phyloP scores from a whole-genome alignment of 1,140 invertebrate genomes.

The Musca vetustissima region DNA sequence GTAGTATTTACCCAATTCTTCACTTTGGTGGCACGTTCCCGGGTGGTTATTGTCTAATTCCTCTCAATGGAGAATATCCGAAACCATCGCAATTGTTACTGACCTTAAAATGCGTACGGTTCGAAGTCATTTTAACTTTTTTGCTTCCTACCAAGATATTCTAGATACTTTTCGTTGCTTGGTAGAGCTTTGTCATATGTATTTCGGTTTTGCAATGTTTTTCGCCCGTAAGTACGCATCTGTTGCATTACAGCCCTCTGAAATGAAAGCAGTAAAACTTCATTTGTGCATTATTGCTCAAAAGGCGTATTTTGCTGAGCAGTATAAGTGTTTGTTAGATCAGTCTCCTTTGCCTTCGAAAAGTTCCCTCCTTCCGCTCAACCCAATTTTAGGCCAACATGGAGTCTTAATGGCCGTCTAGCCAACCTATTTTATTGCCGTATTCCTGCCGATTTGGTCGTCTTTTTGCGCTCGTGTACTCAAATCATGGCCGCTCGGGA shows the following conservation, averaged over 20 bases:
- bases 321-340: neutral
- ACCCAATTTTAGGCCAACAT: neutral
- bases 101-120: neutral
- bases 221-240: too few species aligned
- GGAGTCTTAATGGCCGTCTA: neutral
- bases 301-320: neutral
- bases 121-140: neutral
- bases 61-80: neutral
- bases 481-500: neutral
- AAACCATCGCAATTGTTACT: neutral
- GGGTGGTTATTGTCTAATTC: neutral
- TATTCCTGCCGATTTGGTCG: neutral
- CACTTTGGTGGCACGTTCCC: conserved; percentile 48
- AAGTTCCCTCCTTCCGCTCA: neutral
- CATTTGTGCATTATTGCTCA: neutral
- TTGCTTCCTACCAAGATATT: neutral
- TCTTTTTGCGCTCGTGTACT: neutral
- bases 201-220: too few species aligned
- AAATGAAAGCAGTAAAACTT: neutral
- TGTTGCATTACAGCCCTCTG: neutral
- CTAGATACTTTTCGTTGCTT: neutral
- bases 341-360: neutral
- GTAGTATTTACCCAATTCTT: conserved; percentile 41
- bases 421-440: neutral
- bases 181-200: neutral